Base-by-base conservation (phyloP, 2,113 vertebrate genomes). In the Leptobrachium ailaonicum region DNA sequence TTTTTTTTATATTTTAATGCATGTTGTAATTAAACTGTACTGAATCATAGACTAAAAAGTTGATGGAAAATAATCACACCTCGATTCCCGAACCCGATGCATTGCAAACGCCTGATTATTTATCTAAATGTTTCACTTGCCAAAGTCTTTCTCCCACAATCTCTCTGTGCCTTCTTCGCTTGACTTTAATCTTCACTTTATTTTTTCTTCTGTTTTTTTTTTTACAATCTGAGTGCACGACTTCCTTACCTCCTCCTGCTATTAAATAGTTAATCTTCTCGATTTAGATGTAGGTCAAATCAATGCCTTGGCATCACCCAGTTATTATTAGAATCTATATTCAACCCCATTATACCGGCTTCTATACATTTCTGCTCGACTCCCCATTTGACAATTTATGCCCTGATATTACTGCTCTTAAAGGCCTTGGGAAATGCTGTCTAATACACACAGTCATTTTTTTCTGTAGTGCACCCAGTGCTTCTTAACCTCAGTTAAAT, bases 401-500 rank as follows among this genome's bases (percentile, higher is more conserved):
- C 66, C 56, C 67, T 70, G 58, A 70, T 71, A 78, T 78, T 78
- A 78, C 54, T 13, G 78, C 54, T 80, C 50, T 74, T 6, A 74
- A 45, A 77, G 20, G 54, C 43, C 41, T 66, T 13, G 2, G 10
- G 41, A 73, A 42, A 73, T 56, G 71, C 62, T 67, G 63, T n/a
- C 62, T 78, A 60, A 41, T 20, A 50, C 54, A 58, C 47, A 73
- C 71, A 66, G 79, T 78, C 67, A 75, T 68, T 81, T 74, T 13
- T 44, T 62, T 70, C 50, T 43, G 20, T 32, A 58, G 69, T 54
- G 44, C 71, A 80, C 58, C 71, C 53, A 56, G 2, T 50, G 41
- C 72, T 68, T 68, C 66, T 81, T 64, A 47, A 75, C 47, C 64
- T 47, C 58, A 73, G 71, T 71, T 73, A 81, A 75, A 81, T 68